Evolutionary conservation across 1,140 invertebrate species (phyloP), one percentile per base, ranked within the genome.

Genomic region (Sycobia sp.): DNA sequence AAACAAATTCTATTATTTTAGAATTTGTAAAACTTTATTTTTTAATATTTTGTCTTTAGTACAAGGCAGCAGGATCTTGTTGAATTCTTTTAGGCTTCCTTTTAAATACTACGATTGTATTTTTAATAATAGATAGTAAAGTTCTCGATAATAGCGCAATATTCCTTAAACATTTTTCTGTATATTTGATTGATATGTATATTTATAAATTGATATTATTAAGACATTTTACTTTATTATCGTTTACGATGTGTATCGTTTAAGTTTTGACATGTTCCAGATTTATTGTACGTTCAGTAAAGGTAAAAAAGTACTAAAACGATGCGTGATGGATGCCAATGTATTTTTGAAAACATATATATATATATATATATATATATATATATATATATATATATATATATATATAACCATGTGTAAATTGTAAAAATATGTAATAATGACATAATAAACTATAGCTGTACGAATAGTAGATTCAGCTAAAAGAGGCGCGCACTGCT

Each of bases 381-480:
- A n/a, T n/a, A n/a, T n/a, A n/a, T n/a, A n/a, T n/a, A n/a, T n/a
- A n/a, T n/a, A n/a, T n/a, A n/a, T n/a, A n/a, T n/a, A n/a, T 67
- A 72, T 71, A 68, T 74, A 75, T 76, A 65, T 73, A 78, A 78
- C 74, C 75, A 79, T 78, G 78, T 80, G 76, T 80, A 80, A 77
- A 79, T 77, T 80, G 68, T 76, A 75, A 75, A 78, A 71, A 77
- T 72, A 75, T 73, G 69, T 69, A 69, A 66, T 58, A 44, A 53
- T 7, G 34, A 50, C 36, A 43, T 49, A 49, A 39, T 56, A 56
- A 54, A 20, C 36, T 56, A 43, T 55, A 43, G 50, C 49, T 64
- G 51, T 57, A 67, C 4, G 49, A 32, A 39, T 41, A 62, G 62
- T 51, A 58, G 54, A 66, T 65, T 61, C 22, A 22, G 46, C 11